Evolutionary conservation across 2,797 vertebrate genomes (phyloP), one percentile per base, ranked within the genome.

Genomic region (Emydoidea blandingii): DNA sequence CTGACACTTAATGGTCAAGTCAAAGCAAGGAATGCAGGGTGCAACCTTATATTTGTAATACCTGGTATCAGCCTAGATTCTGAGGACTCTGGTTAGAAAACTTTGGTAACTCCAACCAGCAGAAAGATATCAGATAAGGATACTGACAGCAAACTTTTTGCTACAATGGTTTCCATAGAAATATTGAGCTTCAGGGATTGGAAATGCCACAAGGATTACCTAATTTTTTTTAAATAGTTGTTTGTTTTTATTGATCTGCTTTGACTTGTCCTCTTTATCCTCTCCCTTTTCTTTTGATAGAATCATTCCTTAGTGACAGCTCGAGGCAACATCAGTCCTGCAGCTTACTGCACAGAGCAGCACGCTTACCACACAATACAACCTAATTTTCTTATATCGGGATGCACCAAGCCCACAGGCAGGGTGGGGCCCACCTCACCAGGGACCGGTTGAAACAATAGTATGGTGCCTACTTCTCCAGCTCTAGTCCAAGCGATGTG

Each of bases 91-190:
- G 88, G 81, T 90, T 4, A 72, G 47, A 90, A 96, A 89, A 83
- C 86, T 49, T 41, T 65, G 18, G 72, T 78, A 95, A 96, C 91
- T 84, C 87, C 87, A 91, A 72, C 81, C 90, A 97, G 59, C 56
- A 57, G 88, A 92, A 86, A 62, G 62, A 83, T 83, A 96, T 92
- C 84, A 85, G 85, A 82, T 52, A 85, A 88, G 95, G 93, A 93
- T 59, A 94, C 54, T 90, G 94, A 96, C 91, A 96, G 88, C 87
- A 96, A 95, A 84, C 83, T 56, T 94, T 86, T 78, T 79, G 89
- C 79, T 88, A 84, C 53, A 91, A n/a, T 94, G 86, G 96, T 94
- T 98, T 97, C 97, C 96, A 96, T 86, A 96, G 95, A 97, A 97
- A 97, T 97, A 93, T 53, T 93, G 95, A 31, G 12, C 95, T 96